A percentile compares a stretch with the other conserved stretches of the same genome.
Conservation (phyloP, 2,113 vertebrate genomes). For the Grantiella picta region DNA sequence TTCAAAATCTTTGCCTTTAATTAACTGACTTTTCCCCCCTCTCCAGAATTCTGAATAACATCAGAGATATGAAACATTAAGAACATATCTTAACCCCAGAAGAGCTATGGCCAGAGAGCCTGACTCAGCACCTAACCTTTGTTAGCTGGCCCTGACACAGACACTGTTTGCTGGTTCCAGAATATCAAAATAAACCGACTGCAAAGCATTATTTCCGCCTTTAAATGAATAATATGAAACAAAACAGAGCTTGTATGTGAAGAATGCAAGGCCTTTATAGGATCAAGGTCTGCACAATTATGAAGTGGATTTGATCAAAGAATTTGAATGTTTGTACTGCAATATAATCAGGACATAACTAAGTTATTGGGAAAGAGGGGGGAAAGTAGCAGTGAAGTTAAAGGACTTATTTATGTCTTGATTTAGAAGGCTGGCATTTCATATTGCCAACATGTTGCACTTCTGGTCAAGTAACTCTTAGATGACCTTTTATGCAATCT, state of each 20-base stretch:
- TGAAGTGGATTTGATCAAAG: background rate
- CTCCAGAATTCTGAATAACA: background rate
- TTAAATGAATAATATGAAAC: background rate
- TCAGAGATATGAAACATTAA: background rate
- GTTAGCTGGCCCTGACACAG: background rate
- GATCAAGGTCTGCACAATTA: background rate
- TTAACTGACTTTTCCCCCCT: background rate
- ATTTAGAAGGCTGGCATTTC: background rate
- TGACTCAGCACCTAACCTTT: background rate
- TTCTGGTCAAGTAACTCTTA: background rate
- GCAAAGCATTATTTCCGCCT: background rate
- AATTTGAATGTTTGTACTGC: background rate
- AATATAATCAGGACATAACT: background rate
- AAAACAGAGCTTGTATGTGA: background rate
- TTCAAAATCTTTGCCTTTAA: background rate
- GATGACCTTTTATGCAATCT: background rate
- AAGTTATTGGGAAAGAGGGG: background rate
- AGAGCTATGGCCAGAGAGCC: background rate
- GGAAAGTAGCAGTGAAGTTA: background rate
- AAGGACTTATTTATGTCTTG: background rate
- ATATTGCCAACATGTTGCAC: background rate
- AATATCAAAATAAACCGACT: background rate
- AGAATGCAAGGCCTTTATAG: background rate
- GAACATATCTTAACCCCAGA: background rate
- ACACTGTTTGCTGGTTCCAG: background rate